Evolutionary conservation across 2,797 vertebrate genomes (phyloP), one percentile per base, ranked within the genome.

Genomic region (Acipenser ruthenus): DNA sequence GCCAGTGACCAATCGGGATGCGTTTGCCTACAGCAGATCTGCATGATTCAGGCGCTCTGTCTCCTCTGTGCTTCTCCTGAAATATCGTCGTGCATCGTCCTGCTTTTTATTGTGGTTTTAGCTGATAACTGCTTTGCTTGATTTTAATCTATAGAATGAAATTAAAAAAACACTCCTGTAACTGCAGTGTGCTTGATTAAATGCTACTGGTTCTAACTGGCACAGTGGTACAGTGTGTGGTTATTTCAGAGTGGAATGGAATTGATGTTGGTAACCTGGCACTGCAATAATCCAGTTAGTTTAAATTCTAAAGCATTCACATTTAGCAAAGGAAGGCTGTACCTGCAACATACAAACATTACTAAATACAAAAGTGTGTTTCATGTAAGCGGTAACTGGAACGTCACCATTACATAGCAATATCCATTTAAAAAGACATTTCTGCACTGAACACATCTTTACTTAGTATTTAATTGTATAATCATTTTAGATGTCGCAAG

Each of bases 151-250:
- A 76, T 80, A 82, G 70, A 79, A 68, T 70, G 75, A 56, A 69
- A 65, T 73, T 18, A 18, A 55, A 9, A 52, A 70, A 80, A 77
- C 79, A 76, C 69, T 76, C 63, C 68, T 73, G 78, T 74, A 73
- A 77, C 81, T 90, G 87, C 90, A 80, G 88, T 91, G 90, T 93
- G 92, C 91, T 93, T 93, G 84, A 89, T 86, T 92, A 93, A 94
- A 93, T 86, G 88, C 92, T 91, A 86, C 89, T 88, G 86, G 85
- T 92, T 86, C 79, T 77, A 89, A 85, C 87, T 89, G 87, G 84
- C 83, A 73, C 70, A 10, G 13, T 60, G 63, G 4, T 5, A 4
- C 8, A 55, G 9, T 62, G 53, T 62, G 50, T 71, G 52, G 37
- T 56, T 56, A 77, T 78, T 71, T 73, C 23, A 37, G 23, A 37